Conservation (phyloP, 2,113 vertebrate species). For the Sinocyclocheilus anophthalmus region DNA sequence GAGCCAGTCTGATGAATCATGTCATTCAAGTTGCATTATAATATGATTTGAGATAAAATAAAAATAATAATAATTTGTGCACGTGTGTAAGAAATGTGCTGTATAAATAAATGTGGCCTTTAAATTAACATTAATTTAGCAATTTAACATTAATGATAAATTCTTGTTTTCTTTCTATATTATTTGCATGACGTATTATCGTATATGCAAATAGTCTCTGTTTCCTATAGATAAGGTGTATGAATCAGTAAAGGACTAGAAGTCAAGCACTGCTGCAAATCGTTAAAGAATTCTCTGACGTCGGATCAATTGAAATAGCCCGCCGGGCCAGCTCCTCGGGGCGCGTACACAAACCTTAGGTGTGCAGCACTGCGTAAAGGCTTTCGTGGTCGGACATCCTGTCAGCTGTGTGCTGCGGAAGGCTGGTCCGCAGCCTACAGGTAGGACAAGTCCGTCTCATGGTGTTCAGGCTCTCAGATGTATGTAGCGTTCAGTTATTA, state of each 20-base stretch:
- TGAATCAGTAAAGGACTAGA: background rate
- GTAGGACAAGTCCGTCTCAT: too few species aligned
- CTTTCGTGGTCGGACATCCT: too few species aligned
- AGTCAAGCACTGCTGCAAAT: background rate
- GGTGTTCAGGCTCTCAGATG: background rate
- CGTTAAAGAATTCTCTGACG: background rate
- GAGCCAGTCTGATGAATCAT: background rate
- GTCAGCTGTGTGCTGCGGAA: too few species aligned
- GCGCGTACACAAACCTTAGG: too few species aligned
- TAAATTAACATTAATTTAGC: background rate
- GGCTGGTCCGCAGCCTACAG: too few species aligned
- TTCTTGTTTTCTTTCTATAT: background rate
- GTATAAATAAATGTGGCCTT: background rate
- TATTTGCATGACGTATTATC: background rate
- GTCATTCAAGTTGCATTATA: background rate
- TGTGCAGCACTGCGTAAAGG: too few species aligned
- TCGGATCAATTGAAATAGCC: too few species aligned
- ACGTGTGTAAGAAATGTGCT: background rate
- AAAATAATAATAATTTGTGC: too few species aligned
- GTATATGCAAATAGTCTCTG: background rate
- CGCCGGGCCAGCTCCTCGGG: too few species aligned
- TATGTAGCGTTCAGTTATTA: background rate
- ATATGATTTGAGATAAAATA: too few species aligned
- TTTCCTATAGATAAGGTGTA: background rate
- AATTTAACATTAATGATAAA: background rate